Base-by-base conservation (phyloP, 2,797 vertebrate species). In the Phrynocephalus vlangalii region DNA sequence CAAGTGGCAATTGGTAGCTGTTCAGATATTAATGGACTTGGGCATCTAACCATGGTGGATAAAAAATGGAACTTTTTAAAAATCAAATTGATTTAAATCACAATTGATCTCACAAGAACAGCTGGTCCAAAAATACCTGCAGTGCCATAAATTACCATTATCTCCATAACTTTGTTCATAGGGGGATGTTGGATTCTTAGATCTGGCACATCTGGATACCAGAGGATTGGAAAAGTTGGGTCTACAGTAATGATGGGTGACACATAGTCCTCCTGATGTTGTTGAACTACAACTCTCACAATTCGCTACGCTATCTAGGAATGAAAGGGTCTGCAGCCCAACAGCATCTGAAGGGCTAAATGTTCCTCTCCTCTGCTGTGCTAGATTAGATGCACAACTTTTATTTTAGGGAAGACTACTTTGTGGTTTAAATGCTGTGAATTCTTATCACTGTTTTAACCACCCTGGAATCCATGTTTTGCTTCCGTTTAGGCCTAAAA, bases 401-500 rank as follows among this genome's bases (percentile, higher is more conserved):
- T 48, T 56, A 63, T 15, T 15, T 63, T 63, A 20, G 18, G 18
- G 60, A 63, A 63, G 60, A 63, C 60, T 63, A 30, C 13, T 56
- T 56, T 56, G 52, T 56, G 52, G 52, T 48, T 72, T 3, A 8
- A 56, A 6, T 26, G 20, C 2, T 73, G 30, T 18, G 26, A 30
- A 60, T 16, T 79, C 68, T 9, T 33, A 7, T 18, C 48, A 20
- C 30, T 15, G 70, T 5, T 48, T 50, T 71, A 56, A n/a, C 30
- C 8, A 38, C 63, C 7, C 1, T 26, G 22, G 44, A 48, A 48
- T 76, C 24, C 15, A 18, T 24, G 38, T 76, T 76, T n/a, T 88
- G 20, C 18, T 76, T 33, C 76, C 79, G 81, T 73, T 52, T 83
- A 88, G 87, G 8, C 80, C 79, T 68, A 82, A 85, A 76, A 85